These are phyloP conservation scores for Callyntrura sp. DNA, from an alignment of 2,888 invertebrate species.

Conservation along the genomic window DNA sequence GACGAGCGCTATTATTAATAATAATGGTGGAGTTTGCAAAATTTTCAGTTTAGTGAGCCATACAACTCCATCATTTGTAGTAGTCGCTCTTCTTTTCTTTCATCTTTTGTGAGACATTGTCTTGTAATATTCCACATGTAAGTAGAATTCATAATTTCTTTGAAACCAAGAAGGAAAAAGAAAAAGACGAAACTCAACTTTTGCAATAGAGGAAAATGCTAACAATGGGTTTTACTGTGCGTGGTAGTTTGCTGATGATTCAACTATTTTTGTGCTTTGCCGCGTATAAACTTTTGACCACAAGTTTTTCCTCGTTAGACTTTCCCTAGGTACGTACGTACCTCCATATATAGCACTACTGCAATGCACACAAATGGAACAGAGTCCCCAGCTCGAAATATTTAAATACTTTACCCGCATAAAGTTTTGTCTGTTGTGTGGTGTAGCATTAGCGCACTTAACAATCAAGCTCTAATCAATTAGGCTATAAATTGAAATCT, in stretches of 20 bases:
- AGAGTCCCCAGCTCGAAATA: no score
- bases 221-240: no score
- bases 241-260: no score
- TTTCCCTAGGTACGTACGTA: background rate
- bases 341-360: background rate
- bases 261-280: no score
- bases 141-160: no score
- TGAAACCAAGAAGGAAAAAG: no score
- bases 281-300: no score
- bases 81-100: background rate
- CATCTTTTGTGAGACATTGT: background rate
- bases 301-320: no score
- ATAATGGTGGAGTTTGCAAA: background rate
- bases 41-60: background rate
- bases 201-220: no score
- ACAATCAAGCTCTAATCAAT: conserved; percentile 50
- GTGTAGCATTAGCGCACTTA: background rate
- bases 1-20: background rate
- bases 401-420: background rate
- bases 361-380: no score
- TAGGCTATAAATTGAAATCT: conserved; percentile 47
- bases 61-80: background rate
- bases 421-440: background rate
- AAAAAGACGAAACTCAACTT: no score
- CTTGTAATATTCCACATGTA: background rate